Conservation (phyloP, 2,113 vertebrate species). For the Lophochroa leadbeateri region DNA sequence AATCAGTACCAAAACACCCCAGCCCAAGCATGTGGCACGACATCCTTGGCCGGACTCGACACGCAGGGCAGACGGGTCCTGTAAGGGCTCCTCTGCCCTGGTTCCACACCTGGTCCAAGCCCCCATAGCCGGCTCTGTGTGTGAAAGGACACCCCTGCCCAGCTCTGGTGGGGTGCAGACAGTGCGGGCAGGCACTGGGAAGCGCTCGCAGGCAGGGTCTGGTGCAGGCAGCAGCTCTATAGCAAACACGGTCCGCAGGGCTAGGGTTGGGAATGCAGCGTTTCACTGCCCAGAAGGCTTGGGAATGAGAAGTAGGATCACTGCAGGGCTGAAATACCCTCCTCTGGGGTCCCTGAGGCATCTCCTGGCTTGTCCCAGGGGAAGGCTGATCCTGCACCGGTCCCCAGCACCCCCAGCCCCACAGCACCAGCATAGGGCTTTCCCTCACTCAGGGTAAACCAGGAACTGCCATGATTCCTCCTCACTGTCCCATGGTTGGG, state of each 20-base stretch:
- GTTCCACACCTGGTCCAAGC: not conserved
- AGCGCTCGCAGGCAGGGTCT: accelerated
- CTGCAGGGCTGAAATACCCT: accelerated
- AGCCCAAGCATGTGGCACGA: accelerated
- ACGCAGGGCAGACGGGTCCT: not conserved
- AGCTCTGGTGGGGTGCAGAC: not conserved
- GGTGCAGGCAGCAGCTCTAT: not conserved
- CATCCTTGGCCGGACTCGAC: not conserved
- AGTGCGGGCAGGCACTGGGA: not conserved
- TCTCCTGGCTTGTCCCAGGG: not conserved
- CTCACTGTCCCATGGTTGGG: not conserved
- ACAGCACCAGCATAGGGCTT: accelerated
- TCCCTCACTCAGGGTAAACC: not conserved
- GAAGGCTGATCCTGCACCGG: not conserved
- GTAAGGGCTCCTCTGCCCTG: not conserved
- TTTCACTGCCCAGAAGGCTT: not conserved
- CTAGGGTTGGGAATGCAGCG: accelerated
- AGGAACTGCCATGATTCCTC: not conserved
- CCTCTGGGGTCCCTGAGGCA: not conserved
- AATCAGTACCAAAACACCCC: not conserved
- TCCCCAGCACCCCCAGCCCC: not conserved
- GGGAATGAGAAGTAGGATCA: not conserved
- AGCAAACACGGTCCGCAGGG: accelerated
- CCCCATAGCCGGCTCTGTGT: accelerated
- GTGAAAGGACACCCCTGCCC: not conserved